These are phyloP conservation scores for Neelides sp. DNA, from an alignment of 1,140 invertebrate genomes.

Conservation along the genomic window DNA sequence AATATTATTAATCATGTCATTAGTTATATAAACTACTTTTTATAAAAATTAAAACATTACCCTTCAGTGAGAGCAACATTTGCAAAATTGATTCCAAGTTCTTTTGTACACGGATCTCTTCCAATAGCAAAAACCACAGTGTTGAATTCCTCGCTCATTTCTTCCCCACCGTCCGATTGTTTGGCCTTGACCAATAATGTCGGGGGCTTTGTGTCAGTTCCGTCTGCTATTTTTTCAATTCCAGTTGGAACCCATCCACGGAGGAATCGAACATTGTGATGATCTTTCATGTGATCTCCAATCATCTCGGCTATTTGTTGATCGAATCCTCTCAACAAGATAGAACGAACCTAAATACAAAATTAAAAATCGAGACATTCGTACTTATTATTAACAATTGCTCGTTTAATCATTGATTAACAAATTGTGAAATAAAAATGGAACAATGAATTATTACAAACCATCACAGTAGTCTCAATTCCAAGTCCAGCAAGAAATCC, in stretches of 20 bases:
- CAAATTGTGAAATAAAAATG: too few species aligned
- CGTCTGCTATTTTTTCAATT: constrained; percentile 56
- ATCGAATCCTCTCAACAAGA: constrained; percentile 89
- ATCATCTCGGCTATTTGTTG: constrained; percentile 87
- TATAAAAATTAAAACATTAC: too few species aligned
- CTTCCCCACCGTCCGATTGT: constrained; percentile 39
- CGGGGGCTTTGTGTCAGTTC: constrained; percentile 32
- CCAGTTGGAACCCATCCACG: constrained; percentile 60
- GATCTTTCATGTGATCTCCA: constrained; percentile 66
- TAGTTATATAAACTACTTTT: too few species aligned
- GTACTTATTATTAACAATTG: too few species aligned
- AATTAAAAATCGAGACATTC: too few species aligned
- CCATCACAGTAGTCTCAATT: constrained; percentile 47
- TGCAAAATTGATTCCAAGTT: too few species aligned
- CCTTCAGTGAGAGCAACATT: too few species aligned
- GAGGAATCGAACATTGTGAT: constrained; percentile 72
- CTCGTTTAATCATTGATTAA: too few species aligned
- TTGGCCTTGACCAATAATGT: constrained; percentile 13
- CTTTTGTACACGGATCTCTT: constrained; percentile 53
- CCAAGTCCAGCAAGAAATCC: constrained; percentile 50
- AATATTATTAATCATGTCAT: too few species aligned
- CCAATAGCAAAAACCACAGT: constrained; percentile 76
- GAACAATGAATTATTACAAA: constrained; percentile 30
- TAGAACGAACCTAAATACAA: constrained; percentile 84
- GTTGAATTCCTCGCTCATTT: constrained; percentile 44